Conservation (phyloP, 2,888 invertebrate species). For the Euphydryas editha region DNA sequence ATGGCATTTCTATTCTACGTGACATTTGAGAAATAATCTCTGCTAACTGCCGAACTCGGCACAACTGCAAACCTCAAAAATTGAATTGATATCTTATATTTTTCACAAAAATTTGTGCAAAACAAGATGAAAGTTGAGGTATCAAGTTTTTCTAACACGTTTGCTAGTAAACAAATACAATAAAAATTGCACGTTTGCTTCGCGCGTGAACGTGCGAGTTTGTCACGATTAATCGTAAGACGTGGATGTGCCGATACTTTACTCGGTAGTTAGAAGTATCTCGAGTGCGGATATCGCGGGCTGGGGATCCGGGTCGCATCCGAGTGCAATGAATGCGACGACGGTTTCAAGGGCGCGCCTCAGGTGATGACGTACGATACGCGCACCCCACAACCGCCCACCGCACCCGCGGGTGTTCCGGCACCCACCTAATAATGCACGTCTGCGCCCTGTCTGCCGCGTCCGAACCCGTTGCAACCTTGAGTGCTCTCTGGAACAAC, state of each 20-base stretch:
- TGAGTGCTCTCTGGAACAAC: conserved; percentile 71
- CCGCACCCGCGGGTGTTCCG: conserved; percentile 76
- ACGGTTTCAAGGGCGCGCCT: conserved; percentile 83
- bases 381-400: conserved; percentile 66
- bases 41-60: no score
- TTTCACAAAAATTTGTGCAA: background rate
- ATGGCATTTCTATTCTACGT: no score
- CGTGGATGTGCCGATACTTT: background rate
- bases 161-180: background rate
- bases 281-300: conserved; percentile 67
- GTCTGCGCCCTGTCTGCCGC: conserved; percentile 82
- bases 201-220: background rate
- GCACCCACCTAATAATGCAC: conserved; percentile 84
- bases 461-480: conserved; percentile 81
- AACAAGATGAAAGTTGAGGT: background rate
- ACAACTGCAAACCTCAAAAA: no score
- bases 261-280: conserved; percentile 50
- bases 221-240: conserved; percentile 6
- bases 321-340: conserved; percentile 84
- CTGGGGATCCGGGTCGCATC: conserved; percentile 77
- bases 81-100: background rate
- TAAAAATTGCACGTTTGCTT: background rate
- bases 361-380: conserved; percentile 82
- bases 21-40: no score
- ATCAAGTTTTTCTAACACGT: background rate